Evolutionary conservation across 2,888 invertebrate species (phyloP).

Genomic region (Nycteola revayana): DNA sequence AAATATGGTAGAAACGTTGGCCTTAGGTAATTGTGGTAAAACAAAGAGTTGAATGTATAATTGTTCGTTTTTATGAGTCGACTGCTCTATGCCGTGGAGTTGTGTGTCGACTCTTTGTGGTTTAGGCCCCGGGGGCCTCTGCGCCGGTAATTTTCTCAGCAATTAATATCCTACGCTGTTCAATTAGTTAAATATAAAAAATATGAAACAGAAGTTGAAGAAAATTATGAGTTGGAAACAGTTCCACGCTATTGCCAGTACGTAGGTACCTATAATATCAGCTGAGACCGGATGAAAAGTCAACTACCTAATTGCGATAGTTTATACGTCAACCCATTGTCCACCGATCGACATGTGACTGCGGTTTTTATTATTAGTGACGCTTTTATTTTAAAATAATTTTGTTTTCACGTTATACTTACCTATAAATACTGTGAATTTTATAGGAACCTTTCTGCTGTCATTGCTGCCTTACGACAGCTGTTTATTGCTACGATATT

Average conservation of each 20-base stretch:
- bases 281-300: conserved; percentile 49
- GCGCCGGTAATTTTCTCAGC: conserved; percentile 70
- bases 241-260: conserved; percentile 42
- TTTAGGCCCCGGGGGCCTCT: conserved; percentile 59
- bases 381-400: conserved; percentile 15
- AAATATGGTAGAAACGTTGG: conserved; percentile 49
- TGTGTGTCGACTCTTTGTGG: conserved; percentile 59
- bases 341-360: conserved; percentile 48
- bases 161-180: conserved; percentile 69
- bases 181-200: conserved; percentile 73
- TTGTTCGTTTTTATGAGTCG: conserved; percentile 65
- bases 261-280: conserved; percentile 16
- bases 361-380: conserved; percentile 38
- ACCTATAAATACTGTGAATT: no score
- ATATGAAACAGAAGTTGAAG: conserved; percentile 61
- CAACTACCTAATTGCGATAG: conserved; percentile 54
- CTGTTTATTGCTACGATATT: neutral
- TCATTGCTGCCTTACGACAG: no score
- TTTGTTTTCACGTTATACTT: no score
- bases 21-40: conserved; percentile 56
- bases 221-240: conserved; percentile 58
- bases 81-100: conserved; percentile 39
- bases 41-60: conserved; percentile 60
- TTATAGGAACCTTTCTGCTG: no score
- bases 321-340: neutral